phyloP scores from a whole-genome alignment of 2,888 invertebrate genomes.

The Stenolophus ochropezus region DNA sequence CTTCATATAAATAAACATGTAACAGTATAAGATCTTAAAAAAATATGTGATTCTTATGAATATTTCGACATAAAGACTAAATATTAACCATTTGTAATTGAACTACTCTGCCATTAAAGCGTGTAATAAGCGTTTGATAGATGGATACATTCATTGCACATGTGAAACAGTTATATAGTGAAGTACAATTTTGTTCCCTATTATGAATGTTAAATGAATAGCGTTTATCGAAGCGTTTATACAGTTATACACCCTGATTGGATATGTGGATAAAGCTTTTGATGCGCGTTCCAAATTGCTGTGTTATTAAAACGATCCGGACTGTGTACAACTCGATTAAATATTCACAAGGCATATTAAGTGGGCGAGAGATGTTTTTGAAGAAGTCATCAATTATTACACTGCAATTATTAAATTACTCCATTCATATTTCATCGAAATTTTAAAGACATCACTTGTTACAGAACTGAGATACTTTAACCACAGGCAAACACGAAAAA shows the following conservation, averaged over 20 bases:
- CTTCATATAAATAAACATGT: too few species aligned
- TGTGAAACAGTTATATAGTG: neutral
- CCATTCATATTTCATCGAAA: neutral
- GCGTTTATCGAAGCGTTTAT: neutral
- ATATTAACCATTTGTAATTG: too few species aligned
- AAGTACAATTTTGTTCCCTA: neutral
- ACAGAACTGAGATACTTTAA: too few species aligned
- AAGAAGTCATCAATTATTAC: neutral
- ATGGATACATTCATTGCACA: neutral
- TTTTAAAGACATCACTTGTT: too few species aligned
- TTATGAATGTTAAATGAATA: neutral
- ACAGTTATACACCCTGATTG: neutral
- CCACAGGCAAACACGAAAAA: too few species aligned
- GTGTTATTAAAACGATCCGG: neutral
- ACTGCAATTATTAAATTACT: neutral
- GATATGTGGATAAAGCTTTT: neutral
- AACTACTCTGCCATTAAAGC: too few species aligned
- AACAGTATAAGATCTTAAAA: too few species aligned
- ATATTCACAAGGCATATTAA: neutral
- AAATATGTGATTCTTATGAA: too few species aligned
- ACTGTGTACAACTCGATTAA: neutral
- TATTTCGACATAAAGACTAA: too few species aligned
- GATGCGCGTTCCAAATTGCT: neutral
- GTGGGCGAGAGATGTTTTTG: neutral
- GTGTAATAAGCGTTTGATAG: too few species aligned